Evolutionary conservation across 1,140 invertebrate genomes (phyloP), one percentile per base, ranked within the genome.

Genomic region (Manduca sexta): DNA sequence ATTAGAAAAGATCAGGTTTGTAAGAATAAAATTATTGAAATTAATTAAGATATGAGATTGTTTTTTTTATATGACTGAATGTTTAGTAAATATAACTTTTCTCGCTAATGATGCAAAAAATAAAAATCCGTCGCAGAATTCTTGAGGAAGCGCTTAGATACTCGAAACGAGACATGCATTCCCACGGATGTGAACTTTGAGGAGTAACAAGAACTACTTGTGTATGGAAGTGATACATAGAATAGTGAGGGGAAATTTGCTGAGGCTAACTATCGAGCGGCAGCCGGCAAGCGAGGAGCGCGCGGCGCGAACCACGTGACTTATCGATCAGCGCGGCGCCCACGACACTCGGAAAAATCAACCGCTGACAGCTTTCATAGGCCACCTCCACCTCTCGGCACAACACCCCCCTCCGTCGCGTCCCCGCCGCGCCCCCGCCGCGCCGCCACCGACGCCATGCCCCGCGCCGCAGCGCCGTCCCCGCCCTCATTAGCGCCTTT

Each of bases 261-360:
- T 52, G 71, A 72, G 70, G 71, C 71, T 73, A 70, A 79, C 77
- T 82, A 84, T 82, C 74, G 81, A 84, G 77, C 80, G 79, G 69
- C 54, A 54, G 52, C 58, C 60, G 62, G 58, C 57, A 63, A 64
- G 38, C 13, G 38, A 40, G 38, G 16, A 45, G 69, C 62, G 64
- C 33, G 50, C 55, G 60, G 66, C 58, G 68, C 60, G 63, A 55
- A 54, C 74, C 80, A 82, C 80, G 80, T 84, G 77, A 81, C 74
- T 84, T 84, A 84, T 84, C 80, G 80, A 84, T 84, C 78, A 84
- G 75, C 77, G 74, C 71, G 55, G 61, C 63, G 68, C 70, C 71
- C 80, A 76, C 77, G 80, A 82, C 78, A 80, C 80, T 81, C 74
- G 77, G 76, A 84, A 82, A 84, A 84, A 84, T 82, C 77, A 83